Conservation (phyloP, 2,888 invertebrate genomes). For the Seira musarum region DNA sequence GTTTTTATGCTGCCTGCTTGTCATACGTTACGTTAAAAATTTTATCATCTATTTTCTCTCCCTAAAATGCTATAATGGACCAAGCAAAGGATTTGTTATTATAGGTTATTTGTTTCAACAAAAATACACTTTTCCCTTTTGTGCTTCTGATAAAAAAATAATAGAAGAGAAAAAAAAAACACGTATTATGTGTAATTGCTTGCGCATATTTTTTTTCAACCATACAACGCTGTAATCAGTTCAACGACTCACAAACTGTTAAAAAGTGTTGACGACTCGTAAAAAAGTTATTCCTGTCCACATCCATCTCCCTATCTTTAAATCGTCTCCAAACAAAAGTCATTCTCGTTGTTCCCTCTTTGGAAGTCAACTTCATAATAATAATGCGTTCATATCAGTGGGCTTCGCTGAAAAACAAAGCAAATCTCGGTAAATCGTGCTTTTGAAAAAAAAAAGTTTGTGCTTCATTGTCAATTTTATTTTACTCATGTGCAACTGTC, state of each 20-base stretch:
- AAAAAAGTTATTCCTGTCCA: conserved; percentile 12
- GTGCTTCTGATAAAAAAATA: conserved; percentile 26
- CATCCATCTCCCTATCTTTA: conserved; percentile 6
- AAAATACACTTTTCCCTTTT: background rate
- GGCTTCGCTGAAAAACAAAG: background rate
- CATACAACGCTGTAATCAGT: conserved; percentile 43
- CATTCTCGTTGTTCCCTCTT: background rate
- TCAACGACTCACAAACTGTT: conserved; percentile 47
- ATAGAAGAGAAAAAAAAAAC: conserved; percentile 24
- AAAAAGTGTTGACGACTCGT: conserved; percentile 15
- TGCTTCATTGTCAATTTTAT: background rate
- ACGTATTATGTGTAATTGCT: conserved; percentile 38
- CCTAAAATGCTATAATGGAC: background rate
- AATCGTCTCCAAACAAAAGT: conserved; percentile 9
- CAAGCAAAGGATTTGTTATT: background rate
- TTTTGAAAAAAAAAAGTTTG: conserved; percentile 1
- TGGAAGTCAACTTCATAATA: background rate
- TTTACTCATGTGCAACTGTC: background rate
- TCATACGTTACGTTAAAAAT: conserved; percentile 14
- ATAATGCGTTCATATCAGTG: background rate
- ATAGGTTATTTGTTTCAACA: background rate
- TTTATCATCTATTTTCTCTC: conserved; percentile 17
- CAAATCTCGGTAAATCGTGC: conserved; percentile 4
- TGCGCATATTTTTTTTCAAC: conserved; percentile 30
- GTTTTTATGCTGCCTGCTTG: conserved; percentile 16